Percentiles rank a stretch among this genome's conserved stretches.
Evolutionary conservation across 2,113 vertebrate genomes (phyloP).

Genomic region (Antennarius striatus): DNA sequence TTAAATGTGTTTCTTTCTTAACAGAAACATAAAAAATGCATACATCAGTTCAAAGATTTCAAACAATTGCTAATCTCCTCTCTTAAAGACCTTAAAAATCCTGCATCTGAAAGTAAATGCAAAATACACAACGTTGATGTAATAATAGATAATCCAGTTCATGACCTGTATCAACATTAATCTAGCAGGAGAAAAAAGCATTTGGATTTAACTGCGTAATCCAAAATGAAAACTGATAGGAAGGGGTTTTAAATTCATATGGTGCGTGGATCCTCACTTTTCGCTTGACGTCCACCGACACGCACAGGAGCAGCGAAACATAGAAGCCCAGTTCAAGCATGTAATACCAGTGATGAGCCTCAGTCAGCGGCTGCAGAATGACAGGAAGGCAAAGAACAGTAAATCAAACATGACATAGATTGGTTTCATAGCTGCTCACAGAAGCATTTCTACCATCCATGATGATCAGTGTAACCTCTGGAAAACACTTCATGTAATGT

Average conservation of each 20-base stretch:
- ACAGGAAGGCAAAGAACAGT: slow-evolving; percentile 21
- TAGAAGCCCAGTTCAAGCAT: slow-evolving; percentile 90
- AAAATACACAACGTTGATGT: slow-evolving; percentile 17
- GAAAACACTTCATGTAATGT: background rate
- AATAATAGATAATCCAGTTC: slow-evolving; percentile 29
- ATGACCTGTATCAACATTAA: slow-evolving; percentile 23
- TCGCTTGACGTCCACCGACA: slow-evolving; percentile 90
- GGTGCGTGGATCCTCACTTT: slow-evolving; percentile 82
- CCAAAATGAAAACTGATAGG: background rate
- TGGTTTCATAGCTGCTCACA: background rate
- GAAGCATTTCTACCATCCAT: slow-evolving; percentile 1
- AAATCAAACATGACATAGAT: background rate
- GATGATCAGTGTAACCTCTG: background rate
- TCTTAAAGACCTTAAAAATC: no score
- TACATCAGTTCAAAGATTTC: background rate
- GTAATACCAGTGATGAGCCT: slow-evolving; percentile 88
- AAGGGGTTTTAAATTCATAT: background rate
- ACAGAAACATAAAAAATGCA: background rate
- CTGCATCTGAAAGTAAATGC: no score
- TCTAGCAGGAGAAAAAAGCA: slow-evolving; percentile 19
- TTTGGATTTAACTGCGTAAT: slow-evolving; percentile 14
- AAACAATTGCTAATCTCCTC: no score
- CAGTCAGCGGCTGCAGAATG: slow-evolving; percentile 77
- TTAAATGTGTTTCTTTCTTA: background rate
- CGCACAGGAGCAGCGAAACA: slow-evolving; percentile 85